Conservation (phyloP, 2,888 invertebrate genomes). For the Polydrusus pterygomalis region DNA sequence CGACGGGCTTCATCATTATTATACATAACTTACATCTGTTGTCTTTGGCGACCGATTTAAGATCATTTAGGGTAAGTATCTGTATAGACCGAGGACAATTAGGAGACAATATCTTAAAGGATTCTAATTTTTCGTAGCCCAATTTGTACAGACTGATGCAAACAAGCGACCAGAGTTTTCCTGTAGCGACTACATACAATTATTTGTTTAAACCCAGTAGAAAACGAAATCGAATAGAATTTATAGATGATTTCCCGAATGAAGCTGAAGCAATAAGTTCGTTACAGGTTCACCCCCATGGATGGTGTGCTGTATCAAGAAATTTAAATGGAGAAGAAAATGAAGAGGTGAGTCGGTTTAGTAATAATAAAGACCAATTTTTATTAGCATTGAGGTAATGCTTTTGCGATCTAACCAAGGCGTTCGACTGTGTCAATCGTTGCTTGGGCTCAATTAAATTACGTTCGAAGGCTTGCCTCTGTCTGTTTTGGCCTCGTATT, state of each 20-base stretch:
- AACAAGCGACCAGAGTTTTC: slow-evolving; percentile 86
- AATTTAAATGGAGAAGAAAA: slow-evolving; percentile 90
- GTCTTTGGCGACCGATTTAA: slow-evolving; percentile 86
- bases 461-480: too few relatives aligned
- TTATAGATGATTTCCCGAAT: slow-evolving; percentile 94
- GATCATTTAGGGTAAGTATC: slow-evolving; percentile 84
- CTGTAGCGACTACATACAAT: slow-evolving; percentile 86
- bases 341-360: slow-evolving; percentile 80
- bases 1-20: slow-evolving; percentile 91
- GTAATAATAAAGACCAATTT: too few relatives aligned
- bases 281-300: slow-evolving; percentile 90
- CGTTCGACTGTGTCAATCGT: too few relatives aligned
- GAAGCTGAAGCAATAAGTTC: slow-evolving; percentile 94
- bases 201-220: slow-evolving; percentile 85
- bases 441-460: too few relatives aligned
- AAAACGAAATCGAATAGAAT: slow-evolving; percentile 89
- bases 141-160: slow-evolving; percentile 93
- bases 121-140: slow-evolving; percentile 77
- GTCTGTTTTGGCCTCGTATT: too few relatives aligned
- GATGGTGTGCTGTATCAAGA: slow-evolving; percentile 91
- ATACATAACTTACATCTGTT: slow-evolving; percentile 91
- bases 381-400: too few relatives aligned
- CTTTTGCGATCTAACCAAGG: too few relatives aligned
- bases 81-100: not conserved
- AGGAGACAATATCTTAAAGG: not conserved